Percentiles rank a stretch among this genome's conserved stretches.
Conservation (phyloP, 2,888 invertebrate genomes). For the Halocaridina rubra region DNA sequence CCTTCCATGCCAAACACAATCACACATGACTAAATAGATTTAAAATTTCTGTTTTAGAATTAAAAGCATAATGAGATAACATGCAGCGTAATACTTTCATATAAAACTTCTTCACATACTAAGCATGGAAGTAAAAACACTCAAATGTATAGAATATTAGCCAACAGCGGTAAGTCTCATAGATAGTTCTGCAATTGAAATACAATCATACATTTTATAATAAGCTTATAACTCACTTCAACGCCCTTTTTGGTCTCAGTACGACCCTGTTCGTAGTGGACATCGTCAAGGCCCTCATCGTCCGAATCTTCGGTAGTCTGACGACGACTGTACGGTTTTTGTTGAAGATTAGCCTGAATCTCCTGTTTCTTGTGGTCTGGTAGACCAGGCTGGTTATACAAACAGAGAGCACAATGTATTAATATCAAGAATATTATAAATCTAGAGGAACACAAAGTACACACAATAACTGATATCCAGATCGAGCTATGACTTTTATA, state of each 20-base stretch:
- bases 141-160: background rate
- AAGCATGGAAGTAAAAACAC: too few relatives aligned
- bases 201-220: too few relatives aligned
- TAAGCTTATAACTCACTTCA: constrained; percentile 77
- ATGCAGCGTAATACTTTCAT: background rate
- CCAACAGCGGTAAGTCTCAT: too few relatives aligned
- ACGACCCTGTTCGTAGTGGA: constrained; percentile 79
- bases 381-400: constrained; percentile 65
- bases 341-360: constrained; percentile 65
- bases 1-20: too few relatives aligned
- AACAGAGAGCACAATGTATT: too few relatives aligned
- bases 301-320: constrained; percentile 76
- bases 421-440: too few relatives aligned
- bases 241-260: constrained; percentile 81
- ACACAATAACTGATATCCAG: too few relatives aligned
- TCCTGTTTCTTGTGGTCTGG: constrained; percentile 66
- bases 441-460: too few relatives aligned
- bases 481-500: too few relatives aligned
- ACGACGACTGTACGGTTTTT: constrained; percentile 43
- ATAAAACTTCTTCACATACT: background rate
- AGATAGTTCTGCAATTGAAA: too few relatives aligned
- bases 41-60: too few relatives aligned
- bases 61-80: background rate
- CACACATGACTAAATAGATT: too few relatives aligned
- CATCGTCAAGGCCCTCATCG: constrained; percentile 80